phyloP scores from a whole-genome alignment of 2,113 vertebrate species.

The Cololabis saira region DNA sequence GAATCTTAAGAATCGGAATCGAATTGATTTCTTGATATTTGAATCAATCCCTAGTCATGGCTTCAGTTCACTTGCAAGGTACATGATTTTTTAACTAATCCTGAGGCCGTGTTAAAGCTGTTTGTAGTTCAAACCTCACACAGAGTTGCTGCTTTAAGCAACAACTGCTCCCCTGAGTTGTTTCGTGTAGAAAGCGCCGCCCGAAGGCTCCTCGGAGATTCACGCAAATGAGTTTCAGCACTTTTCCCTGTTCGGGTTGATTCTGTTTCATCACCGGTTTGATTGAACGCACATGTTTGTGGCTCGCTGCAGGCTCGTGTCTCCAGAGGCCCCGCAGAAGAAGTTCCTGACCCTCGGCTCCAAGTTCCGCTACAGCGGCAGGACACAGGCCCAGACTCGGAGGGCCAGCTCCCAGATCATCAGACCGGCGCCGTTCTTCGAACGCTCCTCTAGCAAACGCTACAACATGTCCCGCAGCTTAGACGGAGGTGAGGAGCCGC shows the following conservation, averaged over 20 bases:
- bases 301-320: conserved; percentile 84
- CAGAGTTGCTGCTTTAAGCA: conserved; percentile 33
- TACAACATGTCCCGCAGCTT: conserved; percentile 96
- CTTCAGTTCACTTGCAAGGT: conserved; percentile 2
- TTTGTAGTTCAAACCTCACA: conserved; percentile 6
- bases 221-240: conserved; percentile 8
- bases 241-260: not conserved
- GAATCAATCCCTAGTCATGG: no score
- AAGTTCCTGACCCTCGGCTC: conserved; percentile 96
- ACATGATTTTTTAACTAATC: not conserved
- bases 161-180: conserved; percentile 10
- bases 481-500: conserved; percentile 85
- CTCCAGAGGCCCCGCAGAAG: conserved; percentile 95
- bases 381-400: conserved; percentile 94
- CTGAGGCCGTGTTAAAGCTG: not conserved
- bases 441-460: conserved; percentile 92
- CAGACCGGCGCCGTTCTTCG: conserved; percentile 91
- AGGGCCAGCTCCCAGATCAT: conserved; percentile 93
- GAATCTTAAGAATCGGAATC: no score
- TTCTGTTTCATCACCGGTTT: conserved; percentile 25
- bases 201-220: conserved; percentile 30
- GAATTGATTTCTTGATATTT: no score
- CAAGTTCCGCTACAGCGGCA: conserved; percentile 97
- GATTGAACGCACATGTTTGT: conserved; percentile 38
- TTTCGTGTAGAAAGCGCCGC: conserved; percentile 15